Conservation (phyloP, 1,140 invertebrate species). For the Drosophila setifemur region DNA sequence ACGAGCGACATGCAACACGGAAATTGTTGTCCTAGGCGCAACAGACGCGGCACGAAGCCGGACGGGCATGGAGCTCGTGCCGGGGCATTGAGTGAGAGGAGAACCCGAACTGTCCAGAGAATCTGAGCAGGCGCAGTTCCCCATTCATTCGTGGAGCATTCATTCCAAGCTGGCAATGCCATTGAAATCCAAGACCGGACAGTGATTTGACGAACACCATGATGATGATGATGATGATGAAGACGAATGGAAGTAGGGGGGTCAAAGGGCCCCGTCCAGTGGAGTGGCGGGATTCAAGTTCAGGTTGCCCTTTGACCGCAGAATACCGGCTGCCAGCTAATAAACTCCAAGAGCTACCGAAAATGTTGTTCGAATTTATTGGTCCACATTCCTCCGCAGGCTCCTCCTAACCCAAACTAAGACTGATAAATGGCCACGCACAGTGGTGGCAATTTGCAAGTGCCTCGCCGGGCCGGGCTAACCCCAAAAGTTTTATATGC, state of each 20-base stretch:
- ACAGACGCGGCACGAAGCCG: slow-evolving; percentile 47
- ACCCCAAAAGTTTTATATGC: slow-evolving; percentile 23
- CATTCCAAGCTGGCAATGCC: slow-evolving; percentile 57
- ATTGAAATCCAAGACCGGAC: slow-evolving; percentile 39
- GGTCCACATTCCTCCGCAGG: slow-evolving; percentile 58
- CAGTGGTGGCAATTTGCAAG: slow-evolving; percentile 64
- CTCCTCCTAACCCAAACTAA: slow-evolving; percentile 42
- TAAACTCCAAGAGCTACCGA: slow-evolving; percentile 60
- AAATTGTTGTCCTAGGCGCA: slow-evolving; percentile 78
- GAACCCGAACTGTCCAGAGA: slow-evolving; percentile 21
- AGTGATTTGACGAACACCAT: slow-evolving; percentile 63
- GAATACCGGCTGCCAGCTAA: slow-evolving; percentile 67
- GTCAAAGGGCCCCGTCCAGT: not conserved
- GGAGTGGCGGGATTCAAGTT: slow-evolving; percentile 14
- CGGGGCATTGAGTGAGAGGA: not conserved
- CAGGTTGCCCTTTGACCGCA: slow-evolving; percentile 64
- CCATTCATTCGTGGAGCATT: not conserved
- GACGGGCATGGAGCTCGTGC: slow-evolving; percentile 12
- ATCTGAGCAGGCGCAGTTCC: slow-evolving; percentile 54
- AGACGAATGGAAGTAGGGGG: slow-evolving; percentile 45
- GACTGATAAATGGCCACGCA: slow-evolving; percentile 74
- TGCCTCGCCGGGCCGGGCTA: not conserved
- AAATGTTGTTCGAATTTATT: slow-evolving; percentile 73
- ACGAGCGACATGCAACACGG: slow-evolving; percentile 43
- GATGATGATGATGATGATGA: too few relatives aligned